A percentile compares a stretch with the other conserved stretches of the same genome.
Conservation (phyloP, 2,113 vertebrate genomes). For the Vicugna pacos region DNA sequence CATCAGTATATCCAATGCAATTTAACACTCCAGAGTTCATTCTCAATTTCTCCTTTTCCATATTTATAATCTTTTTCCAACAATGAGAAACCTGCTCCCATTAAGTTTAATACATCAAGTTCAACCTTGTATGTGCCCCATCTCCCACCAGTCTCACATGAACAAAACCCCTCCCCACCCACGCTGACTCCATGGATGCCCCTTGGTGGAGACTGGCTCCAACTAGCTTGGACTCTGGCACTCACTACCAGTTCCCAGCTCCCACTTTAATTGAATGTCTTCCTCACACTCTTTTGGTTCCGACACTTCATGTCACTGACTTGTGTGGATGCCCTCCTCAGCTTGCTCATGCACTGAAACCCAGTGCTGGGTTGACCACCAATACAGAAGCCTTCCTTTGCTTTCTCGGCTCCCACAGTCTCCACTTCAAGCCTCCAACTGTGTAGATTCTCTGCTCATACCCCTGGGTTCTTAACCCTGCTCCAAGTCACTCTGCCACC, state of each 20-base stretch:
- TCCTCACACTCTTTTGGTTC: not conserved
- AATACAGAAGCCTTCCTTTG: not conserved
- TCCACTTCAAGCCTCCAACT: not conserved
- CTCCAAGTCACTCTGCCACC: not conserved
- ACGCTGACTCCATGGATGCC: not conserved
- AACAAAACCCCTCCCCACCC: not conserved
- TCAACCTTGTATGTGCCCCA: not conserved
- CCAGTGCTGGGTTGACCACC: fast-evolving
- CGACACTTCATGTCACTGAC: not conserved
- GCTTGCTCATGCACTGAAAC: not conserved
- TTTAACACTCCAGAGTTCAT: not conserved
- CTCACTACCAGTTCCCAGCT: not conserved
- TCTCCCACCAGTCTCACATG: not conserved
- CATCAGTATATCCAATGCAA: not conserved
- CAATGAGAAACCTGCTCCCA: not conserved
- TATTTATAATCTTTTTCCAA: not conserved
- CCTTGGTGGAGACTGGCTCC: not conserved
- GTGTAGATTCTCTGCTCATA: not conserved
- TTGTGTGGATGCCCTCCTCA: not conserved
- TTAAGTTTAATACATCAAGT: not conserved
- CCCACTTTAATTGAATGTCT: not conserved
- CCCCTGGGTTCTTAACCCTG: fast-evolving
- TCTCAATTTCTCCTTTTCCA: not conserved
- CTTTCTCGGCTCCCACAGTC: not conserved
- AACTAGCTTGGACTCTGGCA: not conserved